Base-by-base conservation (phyloP, 2,888 invertebrate genomes). In the Leptopilina myrica region DNA sequence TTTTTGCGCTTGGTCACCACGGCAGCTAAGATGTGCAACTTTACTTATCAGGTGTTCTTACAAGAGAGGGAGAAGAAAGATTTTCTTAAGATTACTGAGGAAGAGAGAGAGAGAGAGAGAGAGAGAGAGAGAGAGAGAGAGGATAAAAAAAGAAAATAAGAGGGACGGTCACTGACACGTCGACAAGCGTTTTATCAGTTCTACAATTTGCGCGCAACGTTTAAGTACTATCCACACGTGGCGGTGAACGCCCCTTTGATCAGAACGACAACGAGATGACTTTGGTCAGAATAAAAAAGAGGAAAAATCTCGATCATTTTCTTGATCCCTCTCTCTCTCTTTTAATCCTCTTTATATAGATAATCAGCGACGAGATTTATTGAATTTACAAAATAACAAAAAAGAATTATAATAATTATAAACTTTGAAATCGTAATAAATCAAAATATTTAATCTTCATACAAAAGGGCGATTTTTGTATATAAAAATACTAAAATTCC, bases 161-260 rank as follows among this genome's bases (percentile, higher is more conserved):
- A 49, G 81, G 79, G 80, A 81, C 85, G 89, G 89, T 87, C 88
- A 89, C 85, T 89, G 89, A 89, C 88, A 88, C 86, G 86, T 87
- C 87, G 87, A 84, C 85, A 85, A 84, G 84, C 84, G 85, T 86
- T 87, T 87, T 88, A 88, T 88, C 88, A 84, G 85, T 81, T 82
- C 82, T 83, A 78, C 82, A 84, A 82, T 78, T 84, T 80, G 80
- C 83, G 84, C 86, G 84, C 85, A 86, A 49, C 84, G 86, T 83
- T 86, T 80, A 80, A 80, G 76, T 80, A 69, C 76, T 81, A 81
- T 83, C 81, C 83, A 82, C 83, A 83, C 84, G 83, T 83, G 82
- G 81, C 80, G 53, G 78, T 73, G 77, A 79, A 78, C 83, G 82
- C 82, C 81, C 80, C 83, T 83, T 65, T 76, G 64, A 77, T 80